phyloP scores from a whole-genome alignment of 2,113 vertebrate species.

The Grantiella picta region DNA sequence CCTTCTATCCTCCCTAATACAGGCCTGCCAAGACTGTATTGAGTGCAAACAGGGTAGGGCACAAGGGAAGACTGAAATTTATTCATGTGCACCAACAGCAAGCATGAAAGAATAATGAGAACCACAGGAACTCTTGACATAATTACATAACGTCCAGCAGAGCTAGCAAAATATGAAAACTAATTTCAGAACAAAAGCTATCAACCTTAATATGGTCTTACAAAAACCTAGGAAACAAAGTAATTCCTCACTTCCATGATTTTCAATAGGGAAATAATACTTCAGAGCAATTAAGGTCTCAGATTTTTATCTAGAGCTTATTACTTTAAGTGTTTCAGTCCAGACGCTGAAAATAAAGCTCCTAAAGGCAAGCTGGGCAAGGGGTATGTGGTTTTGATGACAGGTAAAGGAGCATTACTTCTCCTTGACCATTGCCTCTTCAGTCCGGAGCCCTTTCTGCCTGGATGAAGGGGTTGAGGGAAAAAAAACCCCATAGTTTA shows the following conservation, averaged over 20 bases:
- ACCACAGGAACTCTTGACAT: conserved; percentile 35
- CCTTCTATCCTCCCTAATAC: not conserved
- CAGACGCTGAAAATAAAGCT: not conserved
- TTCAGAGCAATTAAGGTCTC: conserved; percentile 14
- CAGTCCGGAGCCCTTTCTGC: not conserved
- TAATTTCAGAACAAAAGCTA: conserved; percentile 46
- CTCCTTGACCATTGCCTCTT: not conserved
- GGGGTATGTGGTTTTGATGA: not conserved
- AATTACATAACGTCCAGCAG: conserved; percentile 35
- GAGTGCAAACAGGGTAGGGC: not conserved
- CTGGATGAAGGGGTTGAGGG: not conserved
- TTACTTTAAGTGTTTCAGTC: not conserved
- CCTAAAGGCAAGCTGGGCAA: not conserved
- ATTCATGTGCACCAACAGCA: conserved; percentile 6
- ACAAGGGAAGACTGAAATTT: conserved; percentile 17
- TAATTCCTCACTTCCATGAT: not conserved
- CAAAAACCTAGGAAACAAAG: not conserved
- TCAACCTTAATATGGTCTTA: conserved; percentile 23
- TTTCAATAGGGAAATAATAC: not conserved
- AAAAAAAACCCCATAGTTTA: not conserved
- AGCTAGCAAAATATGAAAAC: conserved; percentile 39
- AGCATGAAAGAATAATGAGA: conserved; percentile 42
- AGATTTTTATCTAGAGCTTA: conserved; percentile 20
- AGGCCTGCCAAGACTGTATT: not conserved
- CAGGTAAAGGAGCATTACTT: not conserved